Evolutionary conservation across 2,113 vertebrate species (phyloP).

Genomic region (Balaenoptera acutorostrata): DNA sequence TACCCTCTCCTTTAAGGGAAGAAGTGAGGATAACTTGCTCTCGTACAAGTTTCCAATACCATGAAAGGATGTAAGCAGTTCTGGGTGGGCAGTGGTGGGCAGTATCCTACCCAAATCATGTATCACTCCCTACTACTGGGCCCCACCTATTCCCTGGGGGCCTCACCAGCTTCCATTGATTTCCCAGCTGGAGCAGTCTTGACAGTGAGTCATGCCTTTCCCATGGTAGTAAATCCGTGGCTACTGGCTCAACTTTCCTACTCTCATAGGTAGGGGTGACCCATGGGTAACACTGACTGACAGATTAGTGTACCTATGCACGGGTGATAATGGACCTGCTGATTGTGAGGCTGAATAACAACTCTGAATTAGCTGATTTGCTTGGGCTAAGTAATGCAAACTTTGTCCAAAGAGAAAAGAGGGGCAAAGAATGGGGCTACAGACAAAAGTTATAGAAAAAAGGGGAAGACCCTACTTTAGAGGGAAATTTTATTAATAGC

Average conservation of each 20-base stretch:
- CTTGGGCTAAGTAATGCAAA: background rate
- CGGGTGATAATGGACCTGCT: background rate
- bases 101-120: background rate
- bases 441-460: background rate
- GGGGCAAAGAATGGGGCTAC: background rate
- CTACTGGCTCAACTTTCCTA: background rate
- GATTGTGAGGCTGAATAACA: background rate
- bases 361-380: background rate
- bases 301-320: rapidly evolving
- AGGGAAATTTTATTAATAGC: background rate
- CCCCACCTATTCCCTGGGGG: background rate
- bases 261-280: background rate
- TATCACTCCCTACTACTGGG: rapidly evolving
- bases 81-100: background rate
- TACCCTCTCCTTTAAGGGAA: background rate
- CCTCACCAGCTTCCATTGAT: background rate
- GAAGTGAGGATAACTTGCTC: background rate
- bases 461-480: background rate
- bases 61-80: background rate
- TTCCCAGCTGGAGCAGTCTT: background rate
- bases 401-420: background rate
- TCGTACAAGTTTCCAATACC: background rate
- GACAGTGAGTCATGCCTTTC: background rate
- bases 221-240: background rate
- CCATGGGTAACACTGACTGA: no score